These are phyloP conservation scores for Geodia barretti DNA, from an alignment of 37 sponge, comb jelly and placozoan genomes.

Conservation along the genomic window DNA sequence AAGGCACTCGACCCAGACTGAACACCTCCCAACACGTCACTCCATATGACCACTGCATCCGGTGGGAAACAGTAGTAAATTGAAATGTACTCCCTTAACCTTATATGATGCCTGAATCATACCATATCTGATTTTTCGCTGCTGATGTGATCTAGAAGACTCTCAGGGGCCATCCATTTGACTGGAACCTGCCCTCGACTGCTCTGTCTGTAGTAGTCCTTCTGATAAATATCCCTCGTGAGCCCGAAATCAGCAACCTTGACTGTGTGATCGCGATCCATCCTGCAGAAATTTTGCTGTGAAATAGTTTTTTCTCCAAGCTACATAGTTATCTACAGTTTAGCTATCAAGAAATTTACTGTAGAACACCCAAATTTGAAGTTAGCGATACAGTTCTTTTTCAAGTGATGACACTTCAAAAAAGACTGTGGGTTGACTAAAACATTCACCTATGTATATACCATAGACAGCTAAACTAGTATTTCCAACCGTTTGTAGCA, in stretches of 20 bases:
- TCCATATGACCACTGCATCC: constrained; percentile 59
- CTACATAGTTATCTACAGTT: background rate
- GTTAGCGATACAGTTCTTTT: too few species aligned
- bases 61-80: background rate
- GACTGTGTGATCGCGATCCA: constrained; percentile 41
- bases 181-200: constrained; percentile 49
- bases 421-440: too few species aligned
- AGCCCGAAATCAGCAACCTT: constrained; percentile 78
- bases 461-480: too few species aligned
- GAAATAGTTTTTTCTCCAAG: background rate
- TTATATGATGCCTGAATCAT: constrained; percentile 1
- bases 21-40: constrained; percentile 72
- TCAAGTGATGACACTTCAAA: too few species aligned
- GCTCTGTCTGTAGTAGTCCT: constrained; percentile 66
- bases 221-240: constrained; percentile 65
- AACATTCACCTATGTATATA: too few species aligned
- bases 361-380: too few species aligned
- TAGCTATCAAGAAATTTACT: too few species aligned
- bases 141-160: constrained; percentile 63
- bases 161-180: constrained; percentile 83
- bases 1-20: constrained; percentile 55
- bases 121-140: constrained; percentile 75
- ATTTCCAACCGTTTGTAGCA: too few species aligned
- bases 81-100: background rate
- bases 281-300: constrained; percentile 22